Base-by-base conservation (phyloP, 2,888 invertebrate species). In the Crepidodera aurea region DNA sequence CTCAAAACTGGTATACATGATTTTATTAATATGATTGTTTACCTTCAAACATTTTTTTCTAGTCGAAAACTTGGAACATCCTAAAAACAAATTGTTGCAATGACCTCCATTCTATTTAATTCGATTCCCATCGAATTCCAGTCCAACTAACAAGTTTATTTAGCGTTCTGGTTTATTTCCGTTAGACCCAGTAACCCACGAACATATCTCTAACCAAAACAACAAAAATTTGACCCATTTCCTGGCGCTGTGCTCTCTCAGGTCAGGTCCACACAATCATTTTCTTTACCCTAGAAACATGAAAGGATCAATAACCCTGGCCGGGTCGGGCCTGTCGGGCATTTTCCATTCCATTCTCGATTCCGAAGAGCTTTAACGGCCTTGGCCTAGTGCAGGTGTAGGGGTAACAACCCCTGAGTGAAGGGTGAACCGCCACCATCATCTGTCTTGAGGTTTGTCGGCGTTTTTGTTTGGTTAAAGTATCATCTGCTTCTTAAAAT, bases 371-470 rank as follows among this genome's bases (percentile, higher is more conserved):
- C 59, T 57, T 40, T 65, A 66, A 64, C 60, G 69, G 53, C 67
- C 72, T 73, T 70, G 71, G 67, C 69, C 67, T 62, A 65, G 62
- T 70, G 70, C 71, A 68, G 70, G 71, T 70, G 69, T 68, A 69
- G 61, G 70, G 72, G 68, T 67, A 70, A 71, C 70, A 72, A 71
- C 68, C 71, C 71, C 60, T 34, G 39, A 53, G 7, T 19, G 48
- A 57, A 50, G 57, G 57, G 57, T 39, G 39, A 57, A 34, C 61
- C 25, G 4, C 13, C 25, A 27, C 44, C 25, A 25, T 44, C 44
- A 25, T 13, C 44, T 25, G 44, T 8, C 10, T 12, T 16, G 39
- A 1, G 13, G 15, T 42, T 39, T 16, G 18, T 13, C 42, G 42
- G 19, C 16, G 18, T 18, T 42, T 22, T 8, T 44, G 22, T 44